Evolutionary conservation across 1,140 invertebrate species (phyloP).

Genomic region (Heliothis subflexa): DNA sequence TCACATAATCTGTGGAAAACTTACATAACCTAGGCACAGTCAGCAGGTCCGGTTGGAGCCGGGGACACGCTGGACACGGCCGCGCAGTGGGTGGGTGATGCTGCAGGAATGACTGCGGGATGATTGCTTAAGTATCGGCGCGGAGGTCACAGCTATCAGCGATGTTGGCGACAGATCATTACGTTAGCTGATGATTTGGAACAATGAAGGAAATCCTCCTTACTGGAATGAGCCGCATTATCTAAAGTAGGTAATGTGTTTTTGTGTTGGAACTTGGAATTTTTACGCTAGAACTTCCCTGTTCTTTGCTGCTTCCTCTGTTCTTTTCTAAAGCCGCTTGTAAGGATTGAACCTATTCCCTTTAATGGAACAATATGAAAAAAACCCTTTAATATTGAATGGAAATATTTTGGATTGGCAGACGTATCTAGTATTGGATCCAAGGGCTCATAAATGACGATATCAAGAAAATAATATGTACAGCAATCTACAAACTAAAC

Average conservation of each 20-base stretch:
- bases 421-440: too few species aligned
- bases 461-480: too few species aligned
- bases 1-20: background rate
- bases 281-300: background rate
- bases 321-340: too few species aligned
- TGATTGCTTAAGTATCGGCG: conserved; percentile 5
- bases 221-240: conserved; percentile 47
- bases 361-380: too few species aligned
- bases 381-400: too few species aligned
- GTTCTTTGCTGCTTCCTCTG: too few species aligned
- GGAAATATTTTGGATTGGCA: too few species aligned
- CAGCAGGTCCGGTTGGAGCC: background rate
- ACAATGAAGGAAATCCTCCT: conserved; percentile 57
- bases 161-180: conserved; percentile 29
- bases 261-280: background rate
- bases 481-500: background rate
- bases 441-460: too few species aligned
- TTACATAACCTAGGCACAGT: background rate
- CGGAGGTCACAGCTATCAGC: conserved; percentile 22
- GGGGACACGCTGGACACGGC: background rate
- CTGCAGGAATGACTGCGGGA: background rate
- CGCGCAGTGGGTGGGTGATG: background rate
- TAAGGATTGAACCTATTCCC: too few species aligned
- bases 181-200: conserved; percentile 39
- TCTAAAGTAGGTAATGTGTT: conserved; percentile 23